Evolutionary conservation across 2,113 vertebrate genomes (phyloP).

Genomic region (Tenrec ecaudatus): DNA sequence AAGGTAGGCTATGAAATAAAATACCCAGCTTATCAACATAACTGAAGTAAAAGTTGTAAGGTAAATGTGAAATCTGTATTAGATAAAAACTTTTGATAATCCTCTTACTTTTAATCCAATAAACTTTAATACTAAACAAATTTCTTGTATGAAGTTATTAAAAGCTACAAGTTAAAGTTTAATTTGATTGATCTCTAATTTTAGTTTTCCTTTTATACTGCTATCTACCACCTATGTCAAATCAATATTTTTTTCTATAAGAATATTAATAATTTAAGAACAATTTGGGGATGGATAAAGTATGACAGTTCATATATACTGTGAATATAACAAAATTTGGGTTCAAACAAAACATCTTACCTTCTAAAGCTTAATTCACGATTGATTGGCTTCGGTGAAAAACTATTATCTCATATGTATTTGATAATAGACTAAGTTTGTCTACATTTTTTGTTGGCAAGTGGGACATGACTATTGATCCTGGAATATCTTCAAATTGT

Average conservation of each 20-base stretch:
- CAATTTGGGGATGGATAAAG: background rate
- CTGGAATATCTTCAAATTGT: conserved; percentile 11
- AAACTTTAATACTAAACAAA: conserved; percentile 39
- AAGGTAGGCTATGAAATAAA: conserved; percentile 42
- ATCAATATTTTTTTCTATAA: conserved; percentile 3
- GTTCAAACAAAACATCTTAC: conserved; percentile 36
- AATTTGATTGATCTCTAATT: conserved; percentile 32
- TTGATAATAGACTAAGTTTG: background rate
- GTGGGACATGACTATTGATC: background rate
- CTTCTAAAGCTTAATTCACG: background rate
- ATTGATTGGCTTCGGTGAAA: conserved; percentile 16
- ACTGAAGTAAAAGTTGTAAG: conserved; percentile 31
- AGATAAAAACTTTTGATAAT: conserved; percentile 17
- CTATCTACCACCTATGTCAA: conserved; percentile 11
- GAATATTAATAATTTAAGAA: conserved; percentile 10
- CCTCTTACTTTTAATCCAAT: conserved; percentile 27
- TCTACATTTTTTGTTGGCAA: conserved; percentile 35
- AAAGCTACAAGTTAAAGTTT: conserved; percentile 42
- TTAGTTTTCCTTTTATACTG: conserved; percentile 63
- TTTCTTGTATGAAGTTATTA: conserved; percentile 25
- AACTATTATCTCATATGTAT: conserved; percentile 24
- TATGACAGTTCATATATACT: background rate
- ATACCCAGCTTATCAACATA: conserved; percentile 38
- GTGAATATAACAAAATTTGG: conserved; percentile 43
- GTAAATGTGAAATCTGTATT: conserved; percentile 20